These are phyloP conservation scores for Colossoma macropomum DNA, from an alignment of 2,113 vertebrate genomes.

Conservation along the genomic window DNA sequence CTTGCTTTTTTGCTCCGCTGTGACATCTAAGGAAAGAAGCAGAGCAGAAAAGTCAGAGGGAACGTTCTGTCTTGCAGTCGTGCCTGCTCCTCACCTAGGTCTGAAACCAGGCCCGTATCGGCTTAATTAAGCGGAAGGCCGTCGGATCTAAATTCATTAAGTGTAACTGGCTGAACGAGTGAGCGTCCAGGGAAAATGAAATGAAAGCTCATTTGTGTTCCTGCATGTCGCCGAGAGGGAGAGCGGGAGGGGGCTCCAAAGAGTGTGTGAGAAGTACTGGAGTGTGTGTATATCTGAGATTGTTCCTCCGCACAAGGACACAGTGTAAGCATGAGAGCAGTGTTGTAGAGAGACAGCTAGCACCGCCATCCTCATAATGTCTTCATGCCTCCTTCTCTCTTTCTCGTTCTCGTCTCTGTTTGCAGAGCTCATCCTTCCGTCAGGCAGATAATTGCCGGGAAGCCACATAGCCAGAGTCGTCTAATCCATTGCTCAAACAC, in stretches of 20 bases:
- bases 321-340: constrained; percentile 5
- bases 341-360: constrained; percentile 39
- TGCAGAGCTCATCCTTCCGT: constrained; percentile 43
- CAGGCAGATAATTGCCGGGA: constrained; percentile 53
- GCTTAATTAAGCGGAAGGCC: constrained; percentile 29
- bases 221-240: not conserved
- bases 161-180: constrained; percentile 28
- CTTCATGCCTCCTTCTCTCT: constrained; percentile 10
- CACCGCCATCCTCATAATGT: constrained; percentile 43
- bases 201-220: constrained; percentile 36
- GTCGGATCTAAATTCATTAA: constrained; percentile 25
- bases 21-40: not conserved
- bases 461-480: constrained; percentile 44
- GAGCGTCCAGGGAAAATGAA: constrained; percentile 7
- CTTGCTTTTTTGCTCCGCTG: not conserved
- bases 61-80: not conserved
- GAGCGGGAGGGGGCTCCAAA: not conserved
- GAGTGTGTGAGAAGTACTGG: not conserved
- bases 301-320: not conserved
- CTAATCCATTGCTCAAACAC: constrained; percentile 49
- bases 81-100: not conserved
- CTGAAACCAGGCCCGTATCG: not conserved
- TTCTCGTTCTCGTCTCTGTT: constrained; percentile 34
- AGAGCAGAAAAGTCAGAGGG: not conserved
- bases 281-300: not conserved